Evolutionary conservation across 2,797 vertebrate genomes (phyloP).

Genomic region (Macropus fuliginosus): DNA sequence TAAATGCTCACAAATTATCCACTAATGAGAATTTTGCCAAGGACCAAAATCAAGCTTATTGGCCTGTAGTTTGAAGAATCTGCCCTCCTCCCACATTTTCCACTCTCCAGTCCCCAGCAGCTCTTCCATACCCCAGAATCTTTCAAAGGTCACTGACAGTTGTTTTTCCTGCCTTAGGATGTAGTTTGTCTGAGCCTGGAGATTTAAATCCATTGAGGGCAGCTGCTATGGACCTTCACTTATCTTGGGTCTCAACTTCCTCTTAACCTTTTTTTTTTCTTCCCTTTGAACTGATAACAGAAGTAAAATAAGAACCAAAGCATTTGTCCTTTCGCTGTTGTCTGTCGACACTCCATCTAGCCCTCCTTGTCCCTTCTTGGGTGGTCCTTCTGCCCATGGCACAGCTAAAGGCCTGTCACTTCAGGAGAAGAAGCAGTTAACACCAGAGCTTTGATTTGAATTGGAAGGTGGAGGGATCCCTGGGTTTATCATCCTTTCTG

Average conservation of each 20-base stretch:
- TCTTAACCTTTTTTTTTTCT: neutral
- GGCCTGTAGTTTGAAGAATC: neutral
- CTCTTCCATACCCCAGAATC: neutral
- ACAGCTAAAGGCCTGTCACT: neutral
- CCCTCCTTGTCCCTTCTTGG: neutral
- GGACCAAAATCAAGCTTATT: neutral
- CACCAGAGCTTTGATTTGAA: slow-evolving; percentile 25
- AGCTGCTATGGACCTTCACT: neutral
- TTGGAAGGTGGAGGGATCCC: slow-evolving; percentile 24
- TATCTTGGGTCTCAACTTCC: neutral
- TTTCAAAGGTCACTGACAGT: neutral
- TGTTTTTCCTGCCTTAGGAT: neutral
- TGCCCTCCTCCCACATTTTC: neutral
- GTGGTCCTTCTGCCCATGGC: neutral
- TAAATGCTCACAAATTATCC: neutral
- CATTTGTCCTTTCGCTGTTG: neutral
- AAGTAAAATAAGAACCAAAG: neutral
- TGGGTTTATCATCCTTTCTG: neutral
- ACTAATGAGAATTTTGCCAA: neutral
- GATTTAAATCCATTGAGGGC: neutral
- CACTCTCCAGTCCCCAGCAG: neutral
- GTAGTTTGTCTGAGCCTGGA: neutral
- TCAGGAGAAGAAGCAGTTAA: slow-evolving; percentile 18
- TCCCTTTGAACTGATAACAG: neutral
- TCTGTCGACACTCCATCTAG: neutral